Evolutionary conservation across 2,888 invertebrate genomes (phyloP), one percentile per base, ranked within the genome.

Genomic region (Heteromurus nitidus): DNA sequence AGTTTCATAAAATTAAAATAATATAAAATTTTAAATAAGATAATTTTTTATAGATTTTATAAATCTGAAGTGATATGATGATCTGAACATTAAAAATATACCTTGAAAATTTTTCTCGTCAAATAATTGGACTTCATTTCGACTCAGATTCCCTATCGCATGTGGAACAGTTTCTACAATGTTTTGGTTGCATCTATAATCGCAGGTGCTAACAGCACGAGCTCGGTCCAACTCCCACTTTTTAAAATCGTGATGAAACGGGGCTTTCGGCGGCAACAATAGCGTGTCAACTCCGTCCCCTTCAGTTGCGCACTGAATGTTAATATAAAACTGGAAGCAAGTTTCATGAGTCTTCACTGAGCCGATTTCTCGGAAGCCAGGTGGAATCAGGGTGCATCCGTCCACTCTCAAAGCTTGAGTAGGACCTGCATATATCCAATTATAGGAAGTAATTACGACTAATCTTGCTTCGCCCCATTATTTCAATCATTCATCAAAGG

Each of bases 171-270:
- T n/a, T n/a, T n/a, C n/a, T n/a, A n/a, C 11, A 5, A 11, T 50
- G 50, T n/a, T 50, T 9, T n/a, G 11, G n/a, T 50, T 50, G 30
- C 69, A 69, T 36, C 55, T 69, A 28, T 55, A 22, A 7, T 7
- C 13, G 28, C 69, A 69, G 69, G 53, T 53, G 36, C 69, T 69
- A 5, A 69, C 31, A 31, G 69, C 30, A 7, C 7, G 7, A 28
- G 55, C 24, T 0, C 9, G 20, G 1, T 9, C 5, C n/a, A 55
- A 55, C 5, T 7, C 7, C 69, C 69, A 69, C 7, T 1, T 2
- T 20, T 26, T 16, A 3, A 69, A 3, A 22, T 53, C 22, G 31
- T 36, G 5, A n/a, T 69, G 69, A 16, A 11, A 26, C 2, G 69
- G 69, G 13, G 69, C 55, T 1, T 24, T 36, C 7, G 11, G 2